These are phyloP conservation scores for Hypena proboscidalis DNA, from an alignment of 2,888 invertebrate species.

Conservation along the genomic window DNA sequence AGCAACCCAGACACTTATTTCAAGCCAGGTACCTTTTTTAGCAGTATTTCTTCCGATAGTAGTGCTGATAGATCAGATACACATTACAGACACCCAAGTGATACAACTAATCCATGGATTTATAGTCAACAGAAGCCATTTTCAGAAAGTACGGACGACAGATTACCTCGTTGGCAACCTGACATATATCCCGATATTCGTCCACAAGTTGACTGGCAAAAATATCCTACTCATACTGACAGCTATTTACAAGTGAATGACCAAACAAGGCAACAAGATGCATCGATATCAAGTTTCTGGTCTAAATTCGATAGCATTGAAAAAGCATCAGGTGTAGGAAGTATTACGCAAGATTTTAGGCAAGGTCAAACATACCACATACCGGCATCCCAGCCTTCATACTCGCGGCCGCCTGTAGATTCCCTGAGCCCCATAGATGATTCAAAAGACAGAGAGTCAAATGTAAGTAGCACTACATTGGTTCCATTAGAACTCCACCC, in stretches of 20 bases:
- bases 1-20: constrained; percentile 1
- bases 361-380: background rate
- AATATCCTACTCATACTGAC: constrained; percentile 21
- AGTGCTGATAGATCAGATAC: too few relatives aligned
- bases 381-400: background rate
- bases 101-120: constrained; percentile 7
- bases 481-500: too few relatives aligned
- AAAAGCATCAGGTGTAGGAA: constrained; percentile 29
- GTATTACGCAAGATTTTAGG: background rate
- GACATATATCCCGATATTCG: constrained; percentile 3
- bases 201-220: constrained; percentile 11
- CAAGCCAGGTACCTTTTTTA: constrained; percentile 5
- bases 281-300: constrained; percentile 46
- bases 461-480: too few relatives aligned
- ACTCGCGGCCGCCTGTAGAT: too few relatives aligned
- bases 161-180: constrained; percentile 4
- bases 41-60: background rate
- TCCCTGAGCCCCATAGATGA: too few relatives aligned
- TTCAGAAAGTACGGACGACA: too few relatives aligned
- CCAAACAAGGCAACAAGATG: constrained; percentile 11
- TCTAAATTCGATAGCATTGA: constrained; percentile 45
- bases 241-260: constrained; percentile 13
- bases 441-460: too few relatives aligned
- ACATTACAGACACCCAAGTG: constrained; percentile 5
- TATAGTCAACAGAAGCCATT: background rate